A percentile compares a stretch with the other conserved stretches of the same genome.
These are phyloP conservation scores for Plebejus melissa DNA, from an alignment of 2,888 invertebrate genomes.

Conservation along the genomic window DNA sequence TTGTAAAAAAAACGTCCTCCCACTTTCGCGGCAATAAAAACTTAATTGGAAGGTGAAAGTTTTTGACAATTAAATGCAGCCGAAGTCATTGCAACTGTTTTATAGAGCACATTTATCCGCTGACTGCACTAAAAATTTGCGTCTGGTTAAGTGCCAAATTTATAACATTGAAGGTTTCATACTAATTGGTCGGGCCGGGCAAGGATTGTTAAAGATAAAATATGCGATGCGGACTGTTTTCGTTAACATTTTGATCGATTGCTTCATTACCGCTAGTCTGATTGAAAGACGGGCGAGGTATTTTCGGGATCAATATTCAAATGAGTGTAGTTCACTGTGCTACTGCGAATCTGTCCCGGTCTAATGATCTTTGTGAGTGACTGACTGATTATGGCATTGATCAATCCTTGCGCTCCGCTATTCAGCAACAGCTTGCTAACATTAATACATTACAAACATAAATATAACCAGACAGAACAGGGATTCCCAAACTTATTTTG, in stretches of 20 bases:
- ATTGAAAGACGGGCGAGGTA: conserved; percentile 42
- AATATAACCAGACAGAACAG: not conserved
- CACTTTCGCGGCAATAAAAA: conserved; percentile 13
- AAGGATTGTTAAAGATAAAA: conserved; percentile 79
- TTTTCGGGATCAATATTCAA: conserved; percentile 32
- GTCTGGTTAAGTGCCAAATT: conserved; percentile 79
- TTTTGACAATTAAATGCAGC: conserved; percentile 63
- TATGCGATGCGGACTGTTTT: conserved; percentile 74
- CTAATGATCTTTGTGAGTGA: conserved; percentile 23
- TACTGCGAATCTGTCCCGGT: conserved; percentile 4
- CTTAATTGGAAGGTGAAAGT: conserved; percentile 40
- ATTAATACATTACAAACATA: not conserved
- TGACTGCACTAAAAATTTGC: conserved; percentile 73
- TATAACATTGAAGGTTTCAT: conserved; percentile 74
- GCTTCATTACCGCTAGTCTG: conserved; percentile 60
- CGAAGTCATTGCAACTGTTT: conserved; percentile 64
- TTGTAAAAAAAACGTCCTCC: conserved; percentile 15
- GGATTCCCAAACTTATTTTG: no score
- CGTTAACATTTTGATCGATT: conserved; percentile 74
- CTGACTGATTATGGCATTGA: conserved; percentile 16
- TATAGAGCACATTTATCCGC: conserved; percentile 66
- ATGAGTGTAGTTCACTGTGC: conserved; percentile 28
- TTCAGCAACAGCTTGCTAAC: not conserved
- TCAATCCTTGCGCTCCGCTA: not conserved
- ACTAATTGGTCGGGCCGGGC: conserved; percentile 71